phyloP scores from a whole-genome alignment of 1,140 invertebrate species.

The Cotesia chilonis region DNA sequence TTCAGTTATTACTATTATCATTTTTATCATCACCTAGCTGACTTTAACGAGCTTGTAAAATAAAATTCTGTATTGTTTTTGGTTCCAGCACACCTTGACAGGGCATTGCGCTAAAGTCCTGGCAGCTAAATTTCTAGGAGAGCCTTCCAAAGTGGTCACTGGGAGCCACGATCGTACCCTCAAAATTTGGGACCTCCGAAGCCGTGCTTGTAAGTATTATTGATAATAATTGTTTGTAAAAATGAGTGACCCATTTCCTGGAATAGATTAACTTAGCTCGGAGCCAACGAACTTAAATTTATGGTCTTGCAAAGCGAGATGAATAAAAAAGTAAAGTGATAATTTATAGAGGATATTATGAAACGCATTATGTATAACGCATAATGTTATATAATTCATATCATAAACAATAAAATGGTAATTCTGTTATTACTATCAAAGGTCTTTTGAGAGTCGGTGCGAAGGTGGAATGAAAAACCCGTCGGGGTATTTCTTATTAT shows the following conservation, averaged over 20 bases:
- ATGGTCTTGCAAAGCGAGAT: too few relatives aligned
- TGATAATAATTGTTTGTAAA: background rate
- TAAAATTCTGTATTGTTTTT: constrained; percentile 45
- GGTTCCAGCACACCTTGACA: constrained; percentile 92
- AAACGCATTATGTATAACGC: too few relatives aligned
- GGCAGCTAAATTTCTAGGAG: constrained; percentile 91
- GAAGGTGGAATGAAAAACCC: constrained; percentile 14
- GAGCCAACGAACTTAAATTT: too few relatives aligned
- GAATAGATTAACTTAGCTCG: too few relatives aligned
- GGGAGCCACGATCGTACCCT: constrained; percentile 95
- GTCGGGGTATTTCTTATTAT: constrained; percentile 4
- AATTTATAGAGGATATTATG: too few relatives aligned
- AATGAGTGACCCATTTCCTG: too few relatives aligned
- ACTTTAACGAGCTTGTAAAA: background rate
- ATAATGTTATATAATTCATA: too few relatives aligned
- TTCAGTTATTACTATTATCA: background rate
- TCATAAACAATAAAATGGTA: too few relatives aligned
- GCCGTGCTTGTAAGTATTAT: constrained; percentile 86
- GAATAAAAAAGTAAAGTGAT: too few relatives aligned
- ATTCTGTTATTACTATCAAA: constrained; percentile 21
- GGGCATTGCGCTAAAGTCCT: constrained; percentile 96
- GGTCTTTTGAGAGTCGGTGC: background rate
- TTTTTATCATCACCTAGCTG: background rate
- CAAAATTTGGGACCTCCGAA: constrained; percentile 96
- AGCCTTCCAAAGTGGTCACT: constrained; percentile 88